Percentiles rank a stretch among this genome's conserved stretches.
Evolutionary conservation across 2,113 vertebrate genomes (phyloP).

Genomic region (Macquaria ambigua): DNA sequence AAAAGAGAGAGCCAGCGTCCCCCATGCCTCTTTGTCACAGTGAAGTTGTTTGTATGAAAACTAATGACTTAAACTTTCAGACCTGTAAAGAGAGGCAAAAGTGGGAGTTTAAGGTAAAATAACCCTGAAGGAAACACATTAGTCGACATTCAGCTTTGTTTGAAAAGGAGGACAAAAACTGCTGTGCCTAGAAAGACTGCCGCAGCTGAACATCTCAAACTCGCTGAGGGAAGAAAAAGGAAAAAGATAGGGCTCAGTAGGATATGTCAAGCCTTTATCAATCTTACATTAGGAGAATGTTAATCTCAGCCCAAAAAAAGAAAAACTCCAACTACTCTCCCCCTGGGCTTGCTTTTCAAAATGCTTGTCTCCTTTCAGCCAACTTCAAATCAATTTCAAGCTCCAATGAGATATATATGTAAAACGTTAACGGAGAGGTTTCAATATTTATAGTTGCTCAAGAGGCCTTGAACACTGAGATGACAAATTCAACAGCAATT

Average conservation of each 20-base stretch:
- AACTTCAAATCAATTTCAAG: conserved; percentile 85
- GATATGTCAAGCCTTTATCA: conserved; percentile 78
- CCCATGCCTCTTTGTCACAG: conserved; percentile 6
- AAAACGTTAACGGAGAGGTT: conserved; percentile 74
- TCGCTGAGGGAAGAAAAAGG: conserved; percentile 52
- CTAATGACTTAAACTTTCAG: conserved; percentile 52
- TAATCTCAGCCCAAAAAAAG: conserved; percentile 68
- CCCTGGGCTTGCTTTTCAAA: conserved; percentile 66
- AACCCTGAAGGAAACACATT: conserved; percentile 54
- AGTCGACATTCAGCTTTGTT: conserved; percentile 47
- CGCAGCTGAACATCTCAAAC: conserved; percentile 46
- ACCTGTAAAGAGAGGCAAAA: conserved; percentile 36
- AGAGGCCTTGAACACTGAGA: conserved; percentile 62
- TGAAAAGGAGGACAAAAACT: conserved; percentile 51
- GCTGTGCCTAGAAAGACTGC: conserved; percentile 65
- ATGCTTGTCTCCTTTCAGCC: conserved; percentile 74
- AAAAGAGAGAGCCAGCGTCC: background rate
- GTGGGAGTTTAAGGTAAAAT: conserved; percentile 52
- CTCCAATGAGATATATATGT: conserved; percentile 83
- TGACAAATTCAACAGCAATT: conserved; percentile 60
- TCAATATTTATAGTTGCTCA: conserved; percentile 80
- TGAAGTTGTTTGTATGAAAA: conserved; percentile 49
- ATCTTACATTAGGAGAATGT: conserved; percentile 80
- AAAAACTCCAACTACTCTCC: conserved; percentile 37
- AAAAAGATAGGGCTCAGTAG: conserved; percentile 66